A percentile compares a stretch with the other conserved stretches of the same genome.
Evolutionary conservation across 2,888 invertebrate genomes (phyloP).

Genomic region (Athalia circularis): DNA sequence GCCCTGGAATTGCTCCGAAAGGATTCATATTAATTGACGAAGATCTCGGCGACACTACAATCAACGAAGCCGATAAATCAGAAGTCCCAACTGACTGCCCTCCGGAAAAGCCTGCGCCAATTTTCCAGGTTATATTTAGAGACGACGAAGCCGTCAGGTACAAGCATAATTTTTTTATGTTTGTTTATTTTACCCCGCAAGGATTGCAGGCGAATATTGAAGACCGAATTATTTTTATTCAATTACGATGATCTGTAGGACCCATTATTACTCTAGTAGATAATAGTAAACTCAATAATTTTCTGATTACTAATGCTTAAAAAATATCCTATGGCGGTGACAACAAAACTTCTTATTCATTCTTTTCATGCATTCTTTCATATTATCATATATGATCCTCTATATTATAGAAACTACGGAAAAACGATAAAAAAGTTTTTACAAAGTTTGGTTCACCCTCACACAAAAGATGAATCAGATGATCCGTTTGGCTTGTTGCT

Average conservation of each 20-base stretch:
- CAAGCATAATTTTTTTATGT: constrained; percentile 24
- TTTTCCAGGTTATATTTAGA: constrained; percentile 68
- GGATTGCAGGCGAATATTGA: background rate
- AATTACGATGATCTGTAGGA: background rate
- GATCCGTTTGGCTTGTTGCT: constrained; percentile 60
- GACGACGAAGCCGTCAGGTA: constrained; percentile 65
- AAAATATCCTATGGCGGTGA: too few relatives aligned
- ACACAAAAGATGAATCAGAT: constrained; percentile 49
- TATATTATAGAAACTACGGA: constrained; percentile 57
- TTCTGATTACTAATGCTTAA: too few relatives aligned
- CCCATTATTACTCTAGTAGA: too few relatives aligned
- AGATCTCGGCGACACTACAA: constrained; percentile 32
- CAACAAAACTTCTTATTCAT: too few relatives aligned
- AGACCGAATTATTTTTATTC: background rate
- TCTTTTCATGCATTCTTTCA: background rate
- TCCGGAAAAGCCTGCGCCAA: constrained; percentile 53
- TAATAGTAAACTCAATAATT: too few relatives aligned
- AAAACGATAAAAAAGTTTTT: constrained; percentile 59
- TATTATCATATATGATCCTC: background rate
- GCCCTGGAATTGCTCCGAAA: constrained; percentile 59
- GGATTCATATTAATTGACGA: constrained; percentile 60
- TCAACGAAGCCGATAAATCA: constrained; percentile 27
- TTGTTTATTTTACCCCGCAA: background rate
- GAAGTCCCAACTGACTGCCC: background rate
- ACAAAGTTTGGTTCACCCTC: constrained; percentile 53